These are phyloP conservation scores for Polyommatus icarus DNA, from an alignment of 2,888 invertebrate species.

Conservation along the genomic window DNA sequence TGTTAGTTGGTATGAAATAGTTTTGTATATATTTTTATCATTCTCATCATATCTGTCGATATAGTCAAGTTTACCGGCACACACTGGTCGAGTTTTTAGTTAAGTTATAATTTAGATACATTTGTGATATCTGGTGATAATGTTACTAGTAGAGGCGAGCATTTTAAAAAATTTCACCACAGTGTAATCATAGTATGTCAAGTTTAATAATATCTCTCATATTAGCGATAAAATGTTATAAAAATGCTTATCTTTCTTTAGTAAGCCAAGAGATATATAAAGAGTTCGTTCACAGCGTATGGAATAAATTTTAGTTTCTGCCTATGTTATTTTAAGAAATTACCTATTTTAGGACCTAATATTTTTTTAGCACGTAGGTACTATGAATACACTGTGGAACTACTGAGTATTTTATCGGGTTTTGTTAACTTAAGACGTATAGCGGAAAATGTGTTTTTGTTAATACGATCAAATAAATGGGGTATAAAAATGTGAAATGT, in stretches of 20 bases:
- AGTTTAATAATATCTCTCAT: not conserved
- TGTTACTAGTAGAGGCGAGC: constrained; percentile 17
- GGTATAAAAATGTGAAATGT: constrained; percentile 13
- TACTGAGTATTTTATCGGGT: constrained; percentile 30
- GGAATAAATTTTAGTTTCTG: too few relatives aligned
- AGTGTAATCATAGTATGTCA: not conserved
- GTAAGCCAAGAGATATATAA: too few relatives aligned
- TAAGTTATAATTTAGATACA: constrained; percentile 30
- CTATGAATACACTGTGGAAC: not conserved
- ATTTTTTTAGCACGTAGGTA: not conserved
- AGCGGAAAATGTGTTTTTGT: constrained; percentile 24
- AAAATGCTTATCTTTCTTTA: too few relatives aligned
- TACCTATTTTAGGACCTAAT: too few relatives aligned
- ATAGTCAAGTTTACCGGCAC: constrained; percentile 25
- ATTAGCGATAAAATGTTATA: too few relatives aligned
- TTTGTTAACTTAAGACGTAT: constrained; percentile 17
- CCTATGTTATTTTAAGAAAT: too few relatives aligned
- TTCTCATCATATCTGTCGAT: constrained; percentile 22
- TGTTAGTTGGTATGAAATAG: not conserved
- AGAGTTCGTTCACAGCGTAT: too few relatives aligned
- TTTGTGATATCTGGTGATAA: constrained; percentile 35
- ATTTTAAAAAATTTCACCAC: not conserved
- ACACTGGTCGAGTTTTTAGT: constrained; percentile 8
- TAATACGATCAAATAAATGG: constrained; percentile 31
- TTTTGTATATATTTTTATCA: not conserved